phyloP scores from a whole-genome alignment of 2,113 vertebrate species.

The Grus americana region DNA sequence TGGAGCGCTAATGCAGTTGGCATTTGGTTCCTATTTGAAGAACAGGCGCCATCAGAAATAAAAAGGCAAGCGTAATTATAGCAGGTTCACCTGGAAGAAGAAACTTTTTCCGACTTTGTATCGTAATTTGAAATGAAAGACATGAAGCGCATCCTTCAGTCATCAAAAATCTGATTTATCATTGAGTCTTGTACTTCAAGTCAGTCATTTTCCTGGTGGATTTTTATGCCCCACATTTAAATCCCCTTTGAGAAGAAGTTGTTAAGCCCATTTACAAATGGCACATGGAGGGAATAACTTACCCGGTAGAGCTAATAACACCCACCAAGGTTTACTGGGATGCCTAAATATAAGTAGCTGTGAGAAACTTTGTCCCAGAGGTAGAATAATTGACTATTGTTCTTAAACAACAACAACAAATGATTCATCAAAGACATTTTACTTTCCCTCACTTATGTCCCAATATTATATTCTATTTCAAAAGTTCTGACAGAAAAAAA shows the following conservation, averaged over 20 bases:
- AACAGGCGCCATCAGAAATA: neutral
- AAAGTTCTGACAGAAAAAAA: neutral
- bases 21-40: neutral
- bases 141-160: neutral
- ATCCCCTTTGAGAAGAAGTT: neutral
- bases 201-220: neutral
- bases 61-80: neutral
- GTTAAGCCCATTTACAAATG: neutral
- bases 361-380: neutral
- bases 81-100: neutral
- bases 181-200: neutral
- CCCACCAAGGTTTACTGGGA: neutral
- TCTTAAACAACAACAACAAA: neutral
- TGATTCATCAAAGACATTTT: neutral
- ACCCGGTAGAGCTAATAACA: neutral
- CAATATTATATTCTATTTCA: neutral
- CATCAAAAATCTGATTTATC: neutral
- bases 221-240: neutral
- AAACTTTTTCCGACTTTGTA: neutral
- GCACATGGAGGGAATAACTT: neutral
- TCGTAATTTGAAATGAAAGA: neutral
- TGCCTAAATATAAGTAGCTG: neutral
- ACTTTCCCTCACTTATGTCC: neutral
- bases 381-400: neutral
- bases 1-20: neutral